Percentiles rank a stretch among this genome's conserved stretches.
phyloP scores from a whole-genome alignment of 2,888 invertebrate genomes.

The Helobdella robusta region DNA sequence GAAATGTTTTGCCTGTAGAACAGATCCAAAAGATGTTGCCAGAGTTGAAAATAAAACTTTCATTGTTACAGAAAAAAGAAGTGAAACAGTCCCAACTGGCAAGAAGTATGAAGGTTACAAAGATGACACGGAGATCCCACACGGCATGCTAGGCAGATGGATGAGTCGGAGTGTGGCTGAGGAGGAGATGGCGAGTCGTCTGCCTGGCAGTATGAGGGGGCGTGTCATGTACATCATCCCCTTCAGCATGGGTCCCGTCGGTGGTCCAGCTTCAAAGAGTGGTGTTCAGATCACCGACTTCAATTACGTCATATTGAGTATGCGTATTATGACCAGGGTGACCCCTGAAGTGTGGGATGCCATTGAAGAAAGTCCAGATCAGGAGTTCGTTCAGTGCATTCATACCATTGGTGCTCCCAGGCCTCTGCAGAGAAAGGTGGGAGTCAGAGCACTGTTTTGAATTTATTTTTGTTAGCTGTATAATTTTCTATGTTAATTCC shows the following conservation, averaged over 20 bases:
- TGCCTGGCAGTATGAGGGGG: constrained; percentile 39
- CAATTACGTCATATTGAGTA: constrained; percentile 38
- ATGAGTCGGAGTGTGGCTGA: constrained; percentile 34
- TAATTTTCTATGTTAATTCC: neutral
- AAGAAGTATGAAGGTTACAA: constrained; percentile 34
- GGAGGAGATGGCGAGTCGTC: constrained; percentile 33
- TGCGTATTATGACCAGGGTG: constrained; percentile 39
- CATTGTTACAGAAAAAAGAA: constrained; percentile 35
- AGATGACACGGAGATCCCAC: constrained; percentile 10
- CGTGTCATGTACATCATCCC: constrained; percentile 41
- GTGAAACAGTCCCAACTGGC: constrained; percentile 34
- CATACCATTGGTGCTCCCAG: constrained; percentile 38
- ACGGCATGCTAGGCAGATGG: constrained; percentile 37
- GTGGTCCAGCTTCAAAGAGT: constrained; percentile 38
- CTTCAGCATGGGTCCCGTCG: constrained; percentile 40
- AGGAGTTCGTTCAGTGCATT: constrained; percentile 37
- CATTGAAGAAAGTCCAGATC: constrained; percentile 25
- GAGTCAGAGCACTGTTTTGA: neutral
- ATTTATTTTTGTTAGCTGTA: neutral
- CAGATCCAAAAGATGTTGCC: constrained; percentile 39
- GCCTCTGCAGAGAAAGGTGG: constrained; percentile 31
- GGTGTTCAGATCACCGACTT: constrained; percentile 40
- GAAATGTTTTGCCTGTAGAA: constrained; percentile 57
- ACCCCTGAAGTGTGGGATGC: constrained; percentile 32
- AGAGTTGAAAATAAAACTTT: constrained; percentile 39